Evolutionary conservation across 2,113 vertebrate genomes (phyloP).

Genomic region (Xenopus borealis): DNA sequence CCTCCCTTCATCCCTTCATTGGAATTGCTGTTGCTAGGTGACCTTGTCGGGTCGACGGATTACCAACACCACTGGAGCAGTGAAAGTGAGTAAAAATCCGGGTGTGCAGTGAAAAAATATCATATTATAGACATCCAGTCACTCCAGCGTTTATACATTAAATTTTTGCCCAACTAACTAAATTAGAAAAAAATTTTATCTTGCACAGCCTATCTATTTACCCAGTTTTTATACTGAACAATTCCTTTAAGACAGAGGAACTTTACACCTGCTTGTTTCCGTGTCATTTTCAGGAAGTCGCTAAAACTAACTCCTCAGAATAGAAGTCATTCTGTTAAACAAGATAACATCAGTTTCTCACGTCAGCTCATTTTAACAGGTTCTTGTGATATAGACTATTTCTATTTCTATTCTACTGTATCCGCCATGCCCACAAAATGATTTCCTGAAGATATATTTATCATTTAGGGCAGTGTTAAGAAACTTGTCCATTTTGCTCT

Average conservation of each 20-base stretch:
- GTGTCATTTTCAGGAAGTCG: conserved; percentile 2
- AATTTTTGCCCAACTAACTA: too few relatives aligned
- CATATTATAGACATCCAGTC: too few relatives aligned
- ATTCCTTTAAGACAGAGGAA: conserved; percentile 4
- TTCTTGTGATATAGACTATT: background rate
- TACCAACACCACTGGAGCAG: too few relatives aligned
- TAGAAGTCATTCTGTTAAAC: conserved; percentile 31
- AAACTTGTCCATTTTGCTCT: background rate
- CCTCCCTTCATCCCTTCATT: too few relatives aligned
- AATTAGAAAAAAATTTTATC: too few relatives aligned
- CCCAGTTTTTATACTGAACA: too few relatives aligned
- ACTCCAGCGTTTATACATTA: too few relatives aligned
- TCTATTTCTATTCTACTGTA: background rate
- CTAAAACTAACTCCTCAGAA: conserved; percentile 20
- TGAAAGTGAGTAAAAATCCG: too few relatives aligned
- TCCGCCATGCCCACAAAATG: background rate
- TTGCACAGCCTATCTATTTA: too few relatives aligned
- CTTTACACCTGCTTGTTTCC: conserved; percentile 37
- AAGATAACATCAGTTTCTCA: conserved; percentile 28
- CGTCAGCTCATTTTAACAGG: background rate
- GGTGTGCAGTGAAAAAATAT: too few relatives aligned
- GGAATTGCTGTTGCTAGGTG: too few relatives aligned
- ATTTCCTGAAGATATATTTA: background rate
- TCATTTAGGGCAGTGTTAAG: background rate
- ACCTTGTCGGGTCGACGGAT: too few relatives aligned